These are phyloP conservation scores for Brachyalestes nurse DNA, from an alignment of 2,797 vertebrate species.

Conservation along the genomic window DNA sequence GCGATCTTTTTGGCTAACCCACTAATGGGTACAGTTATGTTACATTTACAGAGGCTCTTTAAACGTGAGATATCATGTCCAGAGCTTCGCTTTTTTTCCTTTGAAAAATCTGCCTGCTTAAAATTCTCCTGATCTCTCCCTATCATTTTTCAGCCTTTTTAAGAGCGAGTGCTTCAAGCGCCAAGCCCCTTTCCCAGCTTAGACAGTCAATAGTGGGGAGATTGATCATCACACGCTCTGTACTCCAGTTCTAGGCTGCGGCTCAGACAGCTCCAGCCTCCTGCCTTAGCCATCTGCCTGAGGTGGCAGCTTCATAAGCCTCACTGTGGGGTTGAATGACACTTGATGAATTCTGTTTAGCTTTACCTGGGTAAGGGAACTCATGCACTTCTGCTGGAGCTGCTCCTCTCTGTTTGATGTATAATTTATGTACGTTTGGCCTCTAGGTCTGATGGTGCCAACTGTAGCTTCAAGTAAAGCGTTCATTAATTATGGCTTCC, in stretches of 20 bases:
- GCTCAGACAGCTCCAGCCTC: neutral
- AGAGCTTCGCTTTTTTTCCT: neutral
- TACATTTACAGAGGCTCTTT: constrained; percentile 2
- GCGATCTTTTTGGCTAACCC: neutral
- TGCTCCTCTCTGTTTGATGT: neutral
- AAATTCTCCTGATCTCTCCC: constrained; percentile 3
- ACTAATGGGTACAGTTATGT: neutral
- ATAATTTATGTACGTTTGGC: constrained; percentile 28
- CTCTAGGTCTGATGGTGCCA: neutral
- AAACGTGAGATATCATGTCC: constrained; percentile 1
- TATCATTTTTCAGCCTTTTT: constrained; percentile 1
- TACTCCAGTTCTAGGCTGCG: neutral
- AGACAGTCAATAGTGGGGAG: constrained; percentile 3
- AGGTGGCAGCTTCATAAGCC: constrained; percentile 28
- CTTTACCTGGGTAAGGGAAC: neutral
- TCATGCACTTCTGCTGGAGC: neutral
- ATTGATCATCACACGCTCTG: neutral
- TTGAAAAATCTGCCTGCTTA: neutral
- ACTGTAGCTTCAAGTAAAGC: constrained; percentile 11
- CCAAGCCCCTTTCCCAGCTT: neutral
- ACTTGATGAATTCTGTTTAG: constrained; percentile 6
- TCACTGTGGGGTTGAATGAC: constrained; percentile 6
- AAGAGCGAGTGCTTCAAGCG: neutral
- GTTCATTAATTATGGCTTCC: constrained; percentile 22
- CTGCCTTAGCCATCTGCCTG: neutral